Base-by-base conservation (phyloP, 1,140 invertebrate species). In the Pantala flavescens region DNA sequence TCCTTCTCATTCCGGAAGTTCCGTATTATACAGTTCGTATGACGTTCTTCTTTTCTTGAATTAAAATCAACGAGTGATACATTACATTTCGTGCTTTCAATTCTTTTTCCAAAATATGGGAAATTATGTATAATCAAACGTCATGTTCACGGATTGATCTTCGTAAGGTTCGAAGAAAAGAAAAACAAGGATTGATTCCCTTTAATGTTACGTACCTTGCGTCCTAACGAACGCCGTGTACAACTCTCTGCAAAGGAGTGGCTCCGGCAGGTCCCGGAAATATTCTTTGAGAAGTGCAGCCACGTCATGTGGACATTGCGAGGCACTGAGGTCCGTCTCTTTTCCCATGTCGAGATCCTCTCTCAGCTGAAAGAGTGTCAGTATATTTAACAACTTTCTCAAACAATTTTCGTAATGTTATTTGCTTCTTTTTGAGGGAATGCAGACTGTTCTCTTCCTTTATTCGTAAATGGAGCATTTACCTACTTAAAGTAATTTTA, bases 271-370 rank as follows among this genome's bases (percentile, higher is more conserved):
- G 81, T 98, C 96, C 28, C 96, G 86, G 77, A 98, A 90, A 84
- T 92, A 97, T 81, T 98, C 95, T 81, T 98, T 98, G 0, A 98
- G 85, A 23, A 98, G 84, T 0, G 94, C 93, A 5, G 94, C 95
- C 23, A 98, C 93, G 81, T 98, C 96, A 80, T 97, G 95, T 0
- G 94, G 93, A 84, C 93, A 94, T 77, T 91, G 90, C 70, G 94
- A 90, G 7, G 89, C 85, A 42, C 90, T 90, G 77, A 97, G 85
- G 74, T 88, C 85, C 3, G 90, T 89, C 77, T 93, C 90, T 77
- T 89, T 87, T 16, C 93, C 93, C 77, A 87, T 88, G 83, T 97
- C 94, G 83, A 96, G 95, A 73, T 96, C 93, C 82, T 97, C 94
- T 70, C 94, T 85, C 75, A 97, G 84, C 94, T 97, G 80, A 1